Percentiles rank a stretch among this genome's conserved stretches.
phyloP scores from a whole-genome alignment of 2,888 invertebrate genomes.

The Pasiphila rectangulata region DNA sequence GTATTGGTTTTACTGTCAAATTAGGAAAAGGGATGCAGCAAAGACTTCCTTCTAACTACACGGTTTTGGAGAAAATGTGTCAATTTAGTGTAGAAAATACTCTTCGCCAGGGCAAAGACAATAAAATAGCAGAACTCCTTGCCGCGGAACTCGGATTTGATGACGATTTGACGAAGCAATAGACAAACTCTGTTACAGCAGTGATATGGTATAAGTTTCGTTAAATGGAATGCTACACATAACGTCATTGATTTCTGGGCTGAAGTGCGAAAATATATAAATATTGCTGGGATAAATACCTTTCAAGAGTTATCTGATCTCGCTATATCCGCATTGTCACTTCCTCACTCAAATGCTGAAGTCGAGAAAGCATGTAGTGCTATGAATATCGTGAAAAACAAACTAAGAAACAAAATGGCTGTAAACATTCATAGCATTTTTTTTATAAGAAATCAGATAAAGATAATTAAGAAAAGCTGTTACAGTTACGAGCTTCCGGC shows the following conservation, averaged over 20 bases:
- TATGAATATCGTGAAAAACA: no score
- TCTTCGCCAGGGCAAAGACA: background rate
- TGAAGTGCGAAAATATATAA: no score
- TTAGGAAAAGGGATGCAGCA: background rate
- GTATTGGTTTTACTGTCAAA: background rate
- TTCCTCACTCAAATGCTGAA: background rate
- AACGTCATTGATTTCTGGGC: no score
- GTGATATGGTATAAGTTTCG: no score
- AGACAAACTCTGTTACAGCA: background rate
- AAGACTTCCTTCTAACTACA: background rate
- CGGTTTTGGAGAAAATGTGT: background rate
- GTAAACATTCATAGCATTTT: no score
- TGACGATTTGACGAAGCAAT: background rate
- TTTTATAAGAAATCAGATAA: background rate
- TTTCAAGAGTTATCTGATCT: background rate
- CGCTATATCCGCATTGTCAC: background rate
- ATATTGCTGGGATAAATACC: background rate
- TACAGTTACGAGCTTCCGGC: background rate
- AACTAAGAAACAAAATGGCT: no score
- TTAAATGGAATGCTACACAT: no score
- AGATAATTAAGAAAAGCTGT: background rate
- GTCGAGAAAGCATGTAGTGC: no score
- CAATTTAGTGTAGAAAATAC: background rate
- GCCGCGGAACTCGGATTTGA: background rate
- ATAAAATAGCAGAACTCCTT: background rate